These are phyloP conservation scores for Taeniopygia guttata DNA, from an alignment of 2,797 vertebrate species.

Conservation along the genomic window DNA sequence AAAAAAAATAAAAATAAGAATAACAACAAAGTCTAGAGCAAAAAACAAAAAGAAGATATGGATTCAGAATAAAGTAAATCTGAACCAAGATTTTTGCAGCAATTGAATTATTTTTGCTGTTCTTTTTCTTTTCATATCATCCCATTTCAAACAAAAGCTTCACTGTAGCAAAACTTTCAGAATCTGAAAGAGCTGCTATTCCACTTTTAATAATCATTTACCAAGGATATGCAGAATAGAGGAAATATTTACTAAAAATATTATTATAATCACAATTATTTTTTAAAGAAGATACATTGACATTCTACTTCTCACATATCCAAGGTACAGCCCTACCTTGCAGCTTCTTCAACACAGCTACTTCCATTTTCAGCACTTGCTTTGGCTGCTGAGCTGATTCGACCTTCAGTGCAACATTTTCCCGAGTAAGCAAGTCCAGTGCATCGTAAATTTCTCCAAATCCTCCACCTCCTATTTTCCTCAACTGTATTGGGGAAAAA, in stretches of 20 bases:
- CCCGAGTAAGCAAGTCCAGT: conserved; percentile 89
- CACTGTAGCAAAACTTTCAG: background rate
- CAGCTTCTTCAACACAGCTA: conserved; percentile 96
- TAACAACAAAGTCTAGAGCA: background rate
- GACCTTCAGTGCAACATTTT: conserved; percentile 95
- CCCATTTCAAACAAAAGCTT: background rate
- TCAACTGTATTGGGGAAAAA: conserved; percentile 74
- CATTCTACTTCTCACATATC: background rate
- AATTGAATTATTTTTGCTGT: background rate
- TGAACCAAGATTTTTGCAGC: background rate
- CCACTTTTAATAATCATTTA: background rate
- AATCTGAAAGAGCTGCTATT: background rate
- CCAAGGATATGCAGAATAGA: background rate
- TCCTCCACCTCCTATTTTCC: conserved; percentile 97
- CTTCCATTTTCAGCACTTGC: conserved; percentile 99
- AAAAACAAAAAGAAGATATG: background rate
- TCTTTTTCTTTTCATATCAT: background rate
- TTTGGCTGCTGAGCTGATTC: conserved; percentile 99
- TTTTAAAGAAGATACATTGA: background rate
- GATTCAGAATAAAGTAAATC: background rate
- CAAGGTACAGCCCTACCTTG: conserved; percentile 84
- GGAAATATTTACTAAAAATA: background rate
- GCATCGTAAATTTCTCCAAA: conserved; percentile 99
- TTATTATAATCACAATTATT: background rate
- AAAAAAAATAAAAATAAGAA: background rate